These are phyloP conservation scores for Brachyhypopomus occidentalis DNA, from an alignment of 2,113 vertebrate species.

Conservation along the genomic window DNA sequence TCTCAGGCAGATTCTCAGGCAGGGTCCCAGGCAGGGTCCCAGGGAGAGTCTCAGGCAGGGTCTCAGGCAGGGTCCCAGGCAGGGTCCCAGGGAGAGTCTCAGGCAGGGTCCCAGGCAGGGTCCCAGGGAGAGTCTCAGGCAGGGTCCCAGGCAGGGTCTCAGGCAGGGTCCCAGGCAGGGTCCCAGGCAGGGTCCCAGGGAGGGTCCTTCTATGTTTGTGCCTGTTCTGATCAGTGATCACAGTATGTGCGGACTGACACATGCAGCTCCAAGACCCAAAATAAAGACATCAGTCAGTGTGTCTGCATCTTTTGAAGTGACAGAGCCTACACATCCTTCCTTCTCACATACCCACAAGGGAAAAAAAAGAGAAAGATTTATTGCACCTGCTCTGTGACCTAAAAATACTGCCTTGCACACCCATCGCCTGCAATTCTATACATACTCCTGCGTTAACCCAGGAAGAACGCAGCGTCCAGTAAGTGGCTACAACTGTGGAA, in stretches of 20 bases:
- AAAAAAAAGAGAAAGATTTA: slow-evolving; percentile 53
- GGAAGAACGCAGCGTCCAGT: slow-evolving; percentile 45
- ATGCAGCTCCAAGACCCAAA: slow-evolving; percentile 29
- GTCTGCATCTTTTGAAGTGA: slow-evolving; percentile 47
- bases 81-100: not conserved
- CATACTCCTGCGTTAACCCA: slow-evolving; percentile 49
- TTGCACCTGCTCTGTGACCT: slow-evolving; percentile 56
- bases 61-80: no score
- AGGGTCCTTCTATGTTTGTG: not conserved
- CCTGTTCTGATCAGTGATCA: slow-evolving; percentile 18
- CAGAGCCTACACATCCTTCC: slow-evolving; percentile 35
- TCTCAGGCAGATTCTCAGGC: not conserved
- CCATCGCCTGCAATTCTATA: slow-evolving; percentile 47
- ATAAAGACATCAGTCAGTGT: slow-evolving; percentile 49
- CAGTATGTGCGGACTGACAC: slow-evolving; percentile 16
- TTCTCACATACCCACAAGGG: slow-evolving; percentile 16
- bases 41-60: no score
- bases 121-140: not conserved
- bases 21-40: no score
- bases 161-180: not conserved
- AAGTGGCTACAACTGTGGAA: slow-evolving; percentile 55
- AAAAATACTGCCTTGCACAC: slow-evolving; percentile 53
- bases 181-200: not conserved
- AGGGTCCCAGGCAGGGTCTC: not conserved
- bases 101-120: not conserved